Percentiles rank a stretch among this genome's conserved stretches.
These are phyloP conservation scores for Stratiomys singularior DNA, from an alignment of 2,888 invertebrate genomes.

Conservation along the genomic window DNA sequence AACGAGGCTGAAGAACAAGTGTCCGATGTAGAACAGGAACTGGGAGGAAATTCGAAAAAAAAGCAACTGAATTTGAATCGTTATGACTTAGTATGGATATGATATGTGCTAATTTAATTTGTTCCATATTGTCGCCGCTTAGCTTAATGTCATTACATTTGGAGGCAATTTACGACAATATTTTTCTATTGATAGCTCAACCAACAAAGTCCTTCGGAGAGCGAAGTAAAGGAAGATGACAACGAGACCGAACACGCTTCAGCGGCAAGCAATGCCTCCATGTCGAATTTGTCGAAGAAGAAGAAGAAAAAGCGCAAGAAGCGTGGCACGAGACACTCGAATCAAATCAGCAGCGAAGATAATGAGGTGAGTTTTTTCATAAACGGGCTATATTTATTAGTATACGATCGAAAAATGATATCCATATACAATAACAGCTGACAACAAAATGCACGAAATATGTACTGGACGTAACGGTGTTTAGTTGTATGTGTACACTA, in stretches of 20 bases:
- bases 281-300: slow-evolving; percentile 67
- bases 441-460: no score
- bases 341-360: slow-evolving; percentile 72
- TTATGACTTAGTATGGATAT: slow-evolving; percentile 74
- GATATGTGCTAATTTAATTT: slow-evolving; percentile 8
- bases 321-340: slow-evolving; percentile 68
- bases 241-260: slow-evolving; percentile 72
- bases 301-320: slow-evolving; percentile 75
- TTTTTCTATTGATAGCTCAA: slow-evolving; percentile 67
- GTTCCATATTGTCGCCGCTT: neutral
- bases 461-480: no score
- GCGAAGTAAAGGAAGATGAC: slow-evolving; percentile 76
- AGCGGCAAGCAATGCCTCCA: slow-evolving; percentile 67
- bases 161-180: neutral
- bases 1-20: slow-evolving; percentile 65
- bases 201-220: slow-evolving; percentile 74
- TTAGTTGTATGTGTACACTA: no score
- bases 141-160: no score
- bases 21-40: slow-evolving; percentile 66
- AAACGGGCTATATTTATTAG: no score
- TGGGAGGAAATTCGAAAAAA: slow-evolving; percentile 67
- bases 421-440: no score
- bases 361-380: slow-evolving; percentile 67
- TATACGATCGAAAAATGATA: no score
- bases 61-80: slow-evolving; percentile 74